Evolutionary conservation across 2,888 invertebrate species (phyloP).

Genomic region (Drosophila neotestacea): DNA sequence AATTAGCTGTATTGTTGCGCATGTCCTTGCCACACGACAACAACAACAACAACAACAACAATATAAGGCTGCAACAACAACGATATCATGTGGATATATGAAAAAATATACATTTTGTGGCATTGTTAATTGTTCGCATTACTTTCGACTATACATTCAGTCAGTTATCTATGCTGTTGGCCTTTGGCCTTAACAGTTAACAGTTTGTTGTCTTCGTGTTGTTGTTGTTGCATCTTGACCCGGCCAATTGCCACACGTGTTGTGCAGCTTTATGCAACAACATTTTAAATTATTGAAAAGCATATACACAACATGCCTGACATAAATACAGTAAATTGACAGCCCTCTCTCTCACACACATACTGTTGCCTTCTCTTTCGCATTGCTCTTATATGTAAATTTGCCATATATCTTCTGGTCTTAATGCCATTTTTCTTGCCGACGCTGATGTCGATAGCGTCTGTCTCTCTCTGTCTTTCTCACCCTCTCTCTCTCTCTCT

Average conservation of each 20-base stretch:
- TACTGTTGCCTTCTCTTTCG: constrained; percentile 16
- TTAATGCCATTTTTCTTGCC: constrained; percentile 75
- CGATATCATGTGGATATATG: background rate
- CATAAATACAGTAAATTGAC: constrained; percentile 71
- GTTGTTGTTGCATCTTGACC: constrained; percentile 35
- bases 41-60: background rate
- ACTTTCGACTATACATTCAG: constrained; percentile 34
- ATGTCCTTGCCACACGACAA: constrained; percentile 34
- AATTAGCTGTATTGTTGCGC: constrained; percentile 72
- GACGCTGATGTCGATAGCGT: constrained; percentile 58
- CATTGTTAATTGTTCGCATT: constrained; percentile 57
- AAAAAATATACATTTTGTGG: constrained; percentile 31
- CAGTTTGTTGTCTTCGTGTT: constrained; percentile 20
- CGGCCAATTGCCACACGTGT: constrained; percentile 40
- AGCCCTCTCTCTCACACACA: constrained; percentile 17
- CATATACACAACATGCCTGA: constrained; percentile 33
- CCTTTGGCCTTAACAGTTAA: constrained; percentile 21
- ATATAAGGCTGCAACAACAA: background rate
- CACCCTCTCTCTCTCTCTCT: constrained; percentile 24
- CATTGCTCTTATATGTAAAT: constrained; percentile 62
- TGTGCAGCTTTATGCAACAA: constrained; percentile 34
- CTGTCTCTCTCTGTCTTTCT: constrained; percentile 25
- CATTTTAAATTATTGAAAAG: constrained; percentile 70
- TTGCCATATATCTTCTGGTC: constrained; percentile 67
- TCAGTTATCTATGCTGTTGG: constrained; percentile 47